Base-by-base conservation (phyloP, 1,140 invertebrate genomes). In the Ostrea denselamellosa region DNA sequence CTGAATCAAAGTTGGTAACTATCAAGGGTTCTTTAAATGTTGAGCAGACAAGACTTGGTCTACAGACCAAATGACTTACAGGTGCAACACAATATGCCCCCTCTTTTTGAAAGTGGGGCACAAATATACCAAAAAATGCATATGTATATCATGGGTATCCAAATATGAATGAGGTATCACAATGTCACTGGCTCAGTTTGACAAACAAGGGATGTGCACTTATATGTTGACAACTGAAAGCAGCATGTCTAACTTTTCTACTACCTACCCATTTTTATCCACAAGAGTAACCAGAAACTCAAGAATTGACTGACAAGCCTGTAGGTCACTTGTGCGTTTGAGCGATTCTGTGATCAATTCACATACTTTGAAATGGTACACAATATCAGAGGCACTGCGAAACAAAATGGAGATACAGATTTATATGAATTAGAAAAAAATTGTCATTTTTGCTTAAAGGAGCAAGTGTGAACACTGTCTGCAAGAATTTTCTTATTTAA, bases 301-400 rank as follows among this genome's bases (percentile, higher is more conserved):
- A 8, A 83, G 8, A 10, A 83, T 44, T 28, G 82, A 8, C 51
- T 52, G 51, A 44, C 19, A 52, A 52, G 53, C 44, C 44, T 83
- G 22, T 12, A 53, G 51, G 19, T 83, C 51, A 17, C 14, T 25
- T 51, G 82, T 54, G 44, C 53, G 51, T 83, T 83, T 34, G 22
- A 83, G 53, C 8, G 44, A 54, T 17, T 51, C 53, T 14, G 44
- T 22, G n/a, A 83, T 53, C 9, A 83, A 53, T 9, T 54, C 34
- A 83, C 82, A 83, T n/a, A 83, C 82, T 19, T 83, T 83, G 22
- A 83, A 83, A 52, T 83, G 82, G 53, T 83, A 54, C 51, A 83
- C 53, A 53, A 83, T 54, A 25, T 83, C 82, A n/a, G 82, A 83
- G 28, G 82, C 82, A 83, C 82, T 83, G 44, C 8, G 12, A 83